Base-by-base conservation (phyloP, 2,113 vertebrate genomes). In the Genyomyrus donnyi region DNA sequence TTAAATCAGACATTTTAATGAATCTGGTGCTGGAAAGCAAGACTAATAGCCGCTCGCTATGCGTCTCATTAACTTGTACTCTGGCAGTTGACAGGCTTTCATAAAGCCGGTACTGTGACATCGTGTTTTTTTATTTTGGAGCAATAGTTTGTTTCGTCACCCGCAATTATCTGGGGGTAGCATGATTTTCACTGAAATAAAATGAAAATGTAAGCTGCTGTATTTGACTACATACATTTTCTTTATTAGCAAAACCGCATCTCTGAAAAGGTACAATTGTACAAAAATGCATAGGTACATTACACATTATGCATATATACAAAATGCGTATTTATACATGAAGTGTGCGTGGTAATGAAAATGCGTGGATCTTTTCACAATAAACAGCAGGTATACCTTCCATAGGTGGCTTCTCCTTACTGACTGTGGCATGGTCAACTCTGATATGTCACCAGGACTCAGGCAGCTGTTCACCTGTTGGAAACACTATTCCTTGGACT, bases 11-110 rank as follows among this genome's bases (percentile, higher is more conserved):
- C 92, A 91, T 93, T 92, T 93, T 92, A 93, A 93, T 93, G 93
- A 92, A 70, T 42, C 94, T 91, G 15, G 93, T 91, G 93, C 91
- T 92, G 94, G 94, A 94, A 93, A 94, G 94, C 94, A 93, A 93
- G 95, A 92, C 94, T 94, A 95, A 80, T 80, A 80, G 92, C 94
- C 94, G 94, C 94, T 96, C 93, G 95, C 95, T 94, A 96, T 96
- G 96, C 95, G 96, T 95, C 95, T 94, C 95, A 95, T 96, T 96
- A 97, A 95, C 93, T 93, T 94, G 93, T 94, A 95, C 94, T 96
- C 95, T 95, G 96, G 94, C 95, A 94, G 95, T 94, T 13, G 62
- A 70, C 27, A 70, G 62, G n/a, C 27, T 31, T 70, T 35, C 94
- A 95, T 95, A 96, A 95, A 94, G 95, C 95, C 94, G 92, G 93